A percentile compares a stretch with the other conserved stretches of the same genome.
Evolutionary conservation across 2,113 vertebrate species (phyloP).

Genomic region (Camelus bactrianus): DNA sequence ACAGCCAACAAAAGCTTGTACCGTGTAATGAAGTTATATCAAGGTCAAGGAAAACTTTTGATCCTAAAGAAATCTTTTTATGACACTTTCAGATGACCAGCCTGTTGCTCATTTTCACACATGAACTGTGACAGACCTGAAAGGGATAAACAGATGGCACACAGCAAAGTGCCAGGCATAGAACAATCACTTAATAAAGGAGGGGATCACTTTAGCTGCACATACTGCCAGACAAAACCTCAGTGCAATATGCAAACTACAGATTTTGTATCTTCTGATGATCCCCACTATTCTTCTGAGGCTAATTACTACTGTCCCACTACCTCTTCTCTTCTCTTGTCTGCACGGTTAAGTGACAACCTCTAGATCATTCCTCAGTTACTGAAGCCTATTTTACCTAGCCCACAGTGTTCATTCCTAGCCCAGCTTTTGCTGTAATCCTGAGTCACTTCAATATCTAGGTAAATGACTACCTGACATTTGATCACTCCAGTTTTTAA

Average conservation of each 20-base stretch:
- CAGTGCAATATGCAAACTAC: background rate
- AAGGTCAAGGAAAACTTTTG: background rate
- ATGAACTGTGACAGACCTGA: background rate
- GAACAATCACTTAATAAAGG: background rate
- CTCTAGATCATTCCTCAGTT: background rate
- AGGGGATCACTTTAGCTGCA: background rate
- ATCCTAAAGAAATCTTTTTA: conserved; percentile 6
- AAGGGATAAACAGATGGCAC: background rate
- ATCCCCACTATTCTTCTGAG: background rate
- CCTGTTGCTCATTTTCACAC: background rate
- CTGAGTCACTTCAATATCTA: background rate
- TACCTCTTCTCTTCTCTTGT: background rate
- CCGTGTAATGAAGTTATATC: background rate
- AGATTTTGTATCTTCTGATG: background rate
- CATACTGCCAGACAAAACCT: background rate
- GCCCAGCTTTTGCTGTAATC: background rate
- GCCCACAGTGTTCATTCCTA: background rate
- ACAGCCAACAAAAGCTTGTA: background rate
- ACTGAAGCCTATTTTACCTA: background rate
- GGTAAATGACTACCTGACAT: background rate
- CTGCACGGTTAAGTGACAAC: background rate
- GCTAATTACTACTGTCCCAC: background rate
- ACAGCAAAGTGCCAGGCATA: background rate
- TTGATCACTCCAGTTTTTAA: background rate
- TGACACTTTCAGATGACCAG: background rate